Evolutionary conservation across 1,140 invertebrate genomes (phyloP), one percentile per base, ranked within the genome.

Genomic region (Acyrthosiphon pisum): DNA sequence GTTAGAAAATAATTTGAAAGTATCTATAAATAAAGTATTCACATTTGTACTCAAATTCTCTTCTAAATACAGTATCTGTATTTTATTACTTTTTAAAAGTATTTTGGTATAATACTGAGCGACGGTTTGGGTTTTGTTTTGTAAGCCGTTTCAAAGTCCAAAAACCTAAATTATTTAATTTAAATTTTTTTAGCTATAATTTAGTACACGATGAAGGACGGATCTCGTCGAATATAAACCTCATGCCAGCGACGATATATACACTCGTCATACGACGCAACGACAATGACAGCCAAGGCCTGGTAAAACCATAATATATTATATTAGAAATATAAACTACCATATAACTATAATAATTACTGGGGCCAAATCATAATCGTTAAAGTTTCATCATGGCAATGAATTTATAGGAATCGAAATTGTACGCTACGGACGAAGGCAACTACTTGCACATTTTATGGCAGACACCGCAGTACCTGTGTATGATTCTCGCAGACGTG

Each of bases 401-500:
- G 7, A 3, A 93, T 84, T 93, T 94, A 53, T 87, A 94, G 94
- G 68, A 92, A 35, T 88, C 48, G 44, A 90, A 90, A 76, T 86
- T 94, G 50, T 93, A 94, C n/a, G 93, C 94, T n/a, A 81, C 94
- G 11, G 94, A 94, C 20, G 30, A 0, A 96, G 94, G 95, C 41
- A 96, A 96, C 93, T 95, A 93, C 37, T 94, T 97, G 14, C 95
- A 96, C 89, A 96, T 97, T 94, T 94, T 96, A 1, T 96, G 95
- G 95, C 96, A 97, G 94, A 94, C 97, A 35, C 96, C 97, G 22
- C 97, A 97, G 94, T 97, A 97, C 94, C 93, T 97, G 37, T 94
- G 97, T 6, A 96, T 97, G 56, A 97, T 97, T 1, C 94, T 95
- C 0, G 96, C 95, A 11, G 97, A 97, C 95, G 95, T 97, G 68